Conservation (phyloP, 2,888 invertebrate species). For the Nomada hirtipes region DNA sequence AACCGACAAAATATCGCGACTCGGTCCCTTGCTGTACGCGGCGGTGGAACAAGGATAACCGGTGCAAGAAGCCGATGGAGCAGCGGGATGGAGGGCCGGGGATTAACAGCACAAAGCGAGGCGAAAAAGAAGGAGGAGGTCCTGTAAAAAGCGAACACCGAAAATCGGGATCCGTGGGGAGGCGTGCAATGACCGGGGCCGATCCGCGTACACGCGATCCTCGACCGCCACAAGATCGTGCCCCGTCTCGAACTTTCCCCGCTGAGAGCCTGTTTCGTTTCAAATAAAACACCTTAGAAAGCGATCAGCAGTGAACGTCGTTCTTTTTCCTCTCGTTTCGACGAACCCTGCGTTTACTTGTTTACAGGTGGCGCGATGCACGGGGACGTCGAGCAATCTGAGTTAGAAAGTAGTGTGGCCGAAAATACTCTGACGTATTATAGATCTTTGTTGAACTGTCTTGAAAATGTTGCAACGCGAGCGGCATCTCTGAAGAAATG, state of each 20-base stretch:
- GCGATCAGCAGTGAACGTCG: constrained; percentile 1
- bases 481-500: too few species aligned
- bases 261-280: constrained; percentile 7
- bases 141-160: constrained; percentile 62
- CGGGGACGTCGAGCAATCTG: not conserved
- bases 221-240: constrained; percentile 42
- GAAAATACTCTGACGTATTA: too few species aligned
- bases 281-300: constrained; percentile 5
- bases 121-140: constrained; percentile 64
- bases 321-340: not conserved
- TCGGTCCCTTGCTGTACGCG: constrained; percentile 49
- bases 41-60: constrained; percentile 41
- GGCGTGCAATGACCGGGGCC: constrained; percentile 78
- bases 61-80: constrained; percentile 45
- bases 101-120: constrained; percentile 78
- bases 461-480: too few species aligned
- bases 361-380: not conserved
- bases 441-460: too few species aligned
- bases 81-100: constrained; percentile 56
- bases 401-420: too few species aligned
- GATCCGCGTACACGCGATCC: constrained; percentile 73
- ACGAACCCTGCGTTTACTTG: not conserved
- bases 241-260: constrained; percentile 45
- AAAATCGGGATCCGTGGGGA: constrained; percentile 77
- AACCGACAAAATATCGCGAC: constrained; percentile 72